phyloP scores from a whole-genome alignment of 2,888 invertebrate genomes.

The Cheilosia variabilis region DNA sequence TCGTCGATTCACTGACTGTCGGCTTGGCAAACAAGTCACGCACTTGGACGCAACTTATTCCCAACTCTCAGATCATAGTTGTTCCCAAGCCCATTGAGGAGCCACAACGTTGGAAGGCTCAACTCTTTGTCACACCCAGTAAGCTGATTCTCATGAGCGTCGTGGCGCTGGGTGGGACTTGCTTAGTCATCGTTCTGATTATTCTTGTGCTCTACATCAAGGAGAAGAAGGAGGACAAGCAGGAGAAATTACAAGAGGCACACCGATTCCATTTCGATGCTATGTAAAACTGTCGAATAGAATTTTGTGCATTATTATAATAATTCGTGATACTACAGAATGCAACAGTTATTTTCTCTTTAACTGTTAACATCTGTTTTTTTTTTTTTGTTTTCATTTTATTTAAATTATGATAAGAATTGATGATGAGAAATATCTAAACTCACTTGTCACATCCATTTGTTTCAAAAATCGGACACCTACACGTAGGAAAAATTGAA shows the following conservation, averaged over 20 bases:
- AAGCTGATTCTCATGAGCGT: conserved; percentile 96
- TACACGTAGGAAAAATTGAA: conserved; percentile 21
- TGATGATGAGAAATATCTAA: not conserved
- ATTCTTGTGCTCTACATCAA: conserved; percentile 95
- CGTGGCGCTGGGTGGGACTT: conserved; percentile 93
- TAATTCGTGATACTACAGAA: conserved; percentile 56
- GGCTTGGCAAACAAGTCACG: conserved; percentile 89
- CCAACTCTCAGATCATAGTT: conserved; percentile 98
- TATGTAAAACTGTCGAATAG: conserved; percentile 85
- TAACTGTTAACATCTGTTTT: conserved; percentile 20
- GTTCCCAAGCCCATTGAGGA: conserved; percentile 93
- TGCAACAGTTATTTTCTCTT: conserved; percentile 32
- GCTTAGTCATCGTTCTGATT: conserved; percentile 92
- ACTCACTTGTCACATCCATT: not conserved
- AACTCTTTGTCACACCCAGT: conserved; percentile 97
- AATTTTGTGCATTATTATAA: conserved; percentile 30
- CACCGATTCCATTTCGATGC: conserved; percentile 94
- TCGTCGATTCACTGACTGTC: conserved; percentile 94
- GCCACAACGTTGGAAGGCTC: conserved; percentile 93
- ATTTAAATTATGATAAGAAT: not conserved
- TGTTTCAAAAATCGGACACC: conserved; percentile 14
- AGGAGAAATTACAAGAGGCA: conserved; percentile 91
- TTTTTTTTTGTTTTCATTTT: conserved; percentile 28
- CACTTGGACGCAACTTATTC: conserved; percentile 96
- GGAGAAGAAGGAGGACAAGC: conserved; percentile 92